These are phyloP conservation scores for Pterocles burchelli DNA, from an alignment of 2,113 vertebrate genomes.

Conservation along the genomic window DNA sequence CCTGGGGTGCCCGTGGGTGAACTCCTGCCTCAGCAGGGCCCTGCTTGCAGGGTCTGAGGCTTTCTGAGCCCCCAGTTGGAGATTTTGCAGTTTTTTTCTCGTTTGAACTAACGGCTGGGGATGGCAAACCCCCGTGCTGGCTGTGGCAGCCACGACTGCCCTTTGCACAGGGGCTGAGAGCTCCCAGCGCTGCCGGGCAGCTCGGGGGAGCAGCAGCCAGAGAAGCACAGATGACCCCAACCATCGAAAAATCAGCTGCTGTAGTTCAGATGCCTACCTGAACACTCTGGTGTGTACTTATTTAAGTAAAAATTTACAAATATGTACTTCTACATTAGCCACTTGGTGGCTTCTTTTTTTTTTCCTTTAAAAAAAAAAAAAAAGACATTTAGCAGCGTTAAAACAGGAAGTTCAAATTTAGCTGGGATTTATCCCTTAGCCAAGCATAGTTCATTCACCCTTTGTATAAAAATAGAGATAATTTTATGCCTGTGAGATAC, in stretches of 20 bases:
- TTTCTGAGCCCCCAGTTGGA: accelerated
- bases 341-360: neutral
- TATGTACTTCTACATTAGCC: neutral
- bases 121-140: neutral
- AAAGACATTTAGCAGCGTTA: neutral
- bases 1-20: neutral
- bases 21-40: neutral
- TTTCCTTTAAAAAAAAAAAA: neutral
- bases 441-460: neutral
- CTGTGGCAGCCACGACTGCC: neutral
- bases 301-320: neutral
- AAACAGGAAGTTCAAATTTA: slow-evolving; percentile 63
- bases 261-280: neutral
- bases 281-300: neutral
- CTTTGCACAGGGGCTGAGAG: neutral
- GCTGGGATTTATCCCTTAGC: slow-evolving; percentile 49
- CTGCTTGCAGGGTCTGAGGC: neutral
- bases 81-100: neutral
- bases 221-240: neutral
- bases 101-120: neutral
- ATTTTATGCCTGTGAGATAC: slow-evolving; percentile 12
- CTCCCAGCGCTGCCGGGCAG: neutral
- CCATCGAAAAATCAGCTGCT: neutral
- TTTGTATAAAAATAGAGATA: slow-evolving; percentile 53
- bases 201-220: accelerated